A percentile compares a stretch with the other conserved stretches of the same genome.
These are phyloP conservation scores for Drosophila pallidifrons DNA, from an alignment of 1,140 invertebrate species.

Conservation along the genomic window DNA sequence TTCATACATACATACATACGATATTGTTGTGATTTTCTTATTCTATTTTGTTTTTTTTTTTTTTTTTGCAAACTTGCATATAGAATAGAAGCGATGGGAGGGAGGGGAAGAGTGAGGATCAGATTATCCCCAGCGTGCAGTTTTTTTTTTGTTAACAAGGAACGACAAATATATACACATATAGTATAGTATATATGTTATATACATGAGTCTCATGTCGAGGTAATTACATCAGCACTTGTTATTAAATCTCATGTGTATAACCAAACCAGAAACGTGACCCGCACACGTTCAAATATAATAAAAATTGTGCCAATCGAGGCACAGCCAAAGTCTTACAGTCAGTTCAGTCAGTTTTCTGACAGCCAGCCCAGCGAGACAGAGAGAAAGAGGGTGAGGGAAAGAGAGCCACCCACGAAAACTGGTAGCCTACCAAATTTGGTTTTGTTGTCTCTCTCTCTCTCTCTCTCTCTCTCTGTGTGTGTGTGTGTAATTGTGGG, in stretches of 20 bases:
- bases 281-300: slow-evolving; percentile 46
- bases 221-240: slow-evolving; percentile 65
- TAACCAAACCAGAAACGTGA: slow-evolving; percentile 42
- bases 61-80: slow-evolving; percentile 24
- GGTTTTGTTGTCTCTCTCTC: neutral
- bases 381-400: no score
- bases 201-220: slow-evolving; percentile 48
- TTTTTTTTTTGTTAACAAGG: slow-evolving; percentile 32
- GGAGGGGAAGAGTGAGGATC: neutral
- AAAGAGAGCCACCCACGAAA: neutral
- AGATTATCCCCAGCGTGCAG: slow-evolving; percentile 57
- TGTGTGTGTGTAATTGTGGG: neutral
- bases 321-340: neutral
- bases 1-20: neutral
- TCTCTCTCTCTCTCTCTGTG: no score
- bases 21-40: slow-evolving; percentile 35
- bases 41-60: slow-evolving; percentile 19
- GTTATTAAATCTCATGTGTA: slow-evolving; percentile 65
- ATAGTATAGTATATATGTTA: no score
- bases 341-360: neutral
- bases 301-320: slow-evolving; percentile 46
- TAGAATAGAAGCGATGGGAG: neutral
- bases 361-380: no score
- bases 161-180: neutral
- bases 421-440: neutral